Base-by-base conservation (phyloP, 30 jellyfish, hydroid and myxozoan genomes). In the Chironex yamaguchii region DNA sequence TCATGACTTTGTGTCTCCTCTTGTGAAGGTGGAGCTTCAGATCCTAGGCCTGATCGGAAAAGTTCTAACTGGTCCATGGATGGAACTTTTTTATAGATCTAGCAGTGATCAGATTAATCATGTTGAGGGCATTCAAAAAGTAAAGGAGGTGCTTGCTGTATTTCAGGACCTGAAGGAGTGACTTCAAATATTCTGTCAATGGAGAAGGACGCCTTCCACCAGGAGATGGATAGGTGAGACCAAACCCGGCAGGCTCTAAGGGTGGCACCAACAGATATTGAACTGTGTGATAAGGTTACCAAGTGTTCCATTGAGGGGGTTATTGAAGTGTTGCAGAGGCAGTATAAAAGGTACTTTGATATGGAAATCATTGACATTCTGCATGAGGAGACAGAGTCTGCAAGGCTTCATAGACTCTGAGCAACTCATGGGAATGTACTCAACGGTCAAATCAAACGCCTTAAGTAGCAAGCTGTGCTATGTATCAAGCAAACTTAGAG, bases 51-150 rank as follows among this genome's bases (percentile, higher is more conserved):
- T 64, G 25, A 34, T 80, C 27, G 91, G 91, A 66, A 65, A 82
- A 62, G 64, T 82, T 12, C 62, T 82, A 21, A 65, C 92, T 21
- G 92, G 83, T 12, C 92, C 90, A 22, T 82, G 90, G 92, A 82
- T 82, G 92, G 36, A 49, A 29, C 66, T 35, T 13, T 82, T 82
- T 58, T 64, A 82, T 33, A 34, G 26, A 3, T 27, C 62, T 3
- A 24, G 67, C 21, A 34, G 53, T 49, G 33, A 4, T 27, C 84
- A 76, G 54, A 53, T 76, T 1, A 53, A 76, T 53, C 53, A 76
- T 76, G 89, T 76, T 35, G 89, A 76, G 27, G 89, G 89, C 24
- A 76, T 76, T 24, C 81, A 29, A 33, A 64, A 49, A 3, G 82
- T 76, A 24, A 76, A 76, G 32, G 77, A 48, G 6, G 86, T 72